Base-by-base conservation (phyloP, 2,113 vertebrate genomes). In the Ictidomys tridecemlineatus region DNA sequence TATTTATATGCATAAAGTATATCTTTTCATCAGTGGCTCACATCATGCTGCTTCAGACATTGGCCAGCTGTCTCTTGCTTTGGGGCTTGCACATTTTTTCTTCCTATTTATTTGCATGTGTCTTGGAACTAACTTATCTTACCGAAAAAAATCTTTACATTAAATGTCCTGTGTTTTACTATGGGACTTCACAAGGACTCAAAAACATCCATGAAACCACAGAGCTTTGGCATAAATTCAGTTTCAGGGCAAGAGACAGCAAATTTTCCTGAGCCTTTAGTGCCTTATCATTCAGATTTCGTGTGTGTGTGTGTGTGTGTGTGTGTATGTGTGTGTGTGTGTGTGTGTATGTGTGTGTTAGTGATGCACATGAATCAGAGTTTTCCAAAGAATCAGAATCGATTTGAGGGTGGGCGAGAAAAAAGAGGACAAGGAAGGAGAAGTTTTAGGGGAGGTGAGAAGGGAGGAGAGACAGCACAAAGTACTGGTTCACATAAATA, bases 171-270 rank as follows among this genome's bases (percentile, higher is more conserved):
- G 32, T 11, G 2, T n/a, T 87, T 86, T 32, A 28, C 37, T 65
- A 11, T 86, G 1, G 17, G 32, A 80, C 42, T 93, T 95, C 28
- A 61, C 28, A 61, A 20, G n/a, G 28, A 67, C 37, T 85, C 30
- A 72, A 28, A 42, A 42, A 53, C 56, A 11, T 77, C 39, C 39
- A 53, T 14, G 12, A 77, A 45, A 84, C 51, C n/a, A 76, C 10
- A 48, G 30, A 77, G n/a, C 8, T 94, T 87, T 97, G 17, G 18
- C 67, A 48, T 37, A 72, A 20, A 72, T n/a, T 63, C 17, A 45
- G 4, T 56, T 73, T 89, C 80, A 72, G 37, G 4, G n/a, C 65
- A 85, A 9, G 73, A 6, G 18, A 34, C 9, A 28, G 30, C 28
- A 22, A 42, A 77, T 67, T 88, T 73, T 37, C 83, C 30, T 34